Percentiles rank a stretch among this genome's conserved stretches.
Evolutionary conservation across 2,888 invertebrate genomes (phyloP).

Genomic region (Nemoura dubitans): DNA sequence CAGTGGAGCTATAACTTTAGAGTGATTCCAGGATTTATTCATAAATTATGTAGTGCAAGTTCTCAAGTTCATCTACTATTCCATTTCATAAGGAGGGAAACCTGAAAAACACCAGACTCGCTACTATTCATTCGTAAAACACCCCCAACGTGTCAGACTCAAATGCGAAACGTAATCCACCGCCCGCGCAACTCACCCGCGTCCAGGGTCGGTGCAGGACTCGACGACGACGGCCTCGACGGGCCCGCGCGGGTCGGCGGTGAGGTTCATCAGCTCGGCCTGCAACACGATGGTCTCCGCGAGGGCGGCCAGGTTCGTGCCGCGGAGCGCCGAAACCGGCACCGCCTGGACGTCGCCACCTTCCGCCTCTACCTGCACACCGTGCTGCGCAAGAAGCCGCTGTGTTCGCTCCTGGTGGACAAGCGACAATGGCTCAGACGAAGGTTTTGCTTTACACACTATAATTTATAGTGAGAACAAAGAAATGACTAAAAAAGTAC

Average conservation of each 20-base stretch:
- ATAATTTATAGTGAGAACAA: too few species aligned
- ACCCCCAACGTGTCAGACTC: too few species aligned
- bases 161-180: too few species aligned
- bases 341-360: constrained; percentile 95
- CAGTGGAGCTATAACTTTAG: too few species aligned
- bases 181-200: constrained; percentile 65
- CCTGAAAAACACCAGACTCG: too few species aligned
- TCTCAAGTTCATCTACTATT: too few species aligned
- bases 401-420: constrained; percentile 82
- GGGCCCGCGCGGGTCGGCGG: constrained; percentile 81
- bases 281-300: constrained; percentile 85
- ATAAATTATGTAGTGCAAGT: too few species aligned
- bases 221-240: constrained; percentile 94
- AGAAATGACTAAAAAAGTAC: constrained; percentile 61
- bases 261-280: constrained; percentile 88
- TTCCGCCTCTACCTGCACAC: constrained; percentile 82
- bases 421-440: too few species aligned
- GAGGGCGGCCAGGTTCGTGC: constrained; percentile 77
- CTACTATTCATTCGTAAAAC: too few species aligned
- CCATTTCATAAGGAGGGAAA: too few species aligned
- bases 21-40: too few species aligned
- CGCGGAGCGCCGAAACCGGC: constrained; percentile 89
- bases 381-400: constrained; percentile 77
- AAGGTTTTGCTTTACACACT: too few species aligned
- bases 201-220: constrained; percentile 73